Base-by-base conservation (phyloP, 2,797 vertebrate species). In the Chelon labrosus region DNA sequence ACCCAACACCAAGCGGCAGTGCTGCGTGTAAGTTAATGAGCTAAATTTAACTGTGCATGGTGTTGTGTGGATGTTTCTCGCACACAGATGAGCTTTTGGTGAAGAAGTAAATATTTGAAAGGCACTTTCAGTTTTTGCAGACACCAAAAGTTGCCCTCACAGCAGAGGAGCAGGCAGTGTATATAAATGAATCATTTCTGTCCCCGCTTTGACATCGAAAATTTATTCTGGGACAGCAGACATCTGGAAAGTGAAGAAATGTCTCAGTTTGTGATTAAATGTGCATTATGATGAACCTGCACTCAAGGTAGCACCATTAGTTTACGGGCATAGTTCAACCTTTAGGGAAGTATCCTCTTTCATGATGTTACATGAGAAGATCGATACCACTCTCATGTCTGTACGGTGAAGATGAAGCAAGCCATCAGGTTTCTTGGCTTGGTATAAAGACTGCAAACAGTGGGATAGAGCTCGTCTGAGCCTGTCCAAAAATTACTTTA, bases 1-100 rank as follows among this genome's bases (percentile, higher is more conserved):
- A n/a, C 96, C 95, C 67, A 98, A 98, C 92, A 97, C 96, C 71
- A 97, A 97, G 88, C 94, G 96, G 9, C 97, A 98, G 87, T 97
- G 97, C 88, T 98, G 97, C 88, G 94, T 97, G 97, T 98, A 92
- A 96, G 97, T 95, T 20, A 31, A 50, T 12, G 3, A 12, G 12
- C 22, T 25, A 7, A 10, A 37, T 61, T 72, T 46, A 38, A n/a
- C 25, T 61, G 2, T 5, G 3, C 13, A 22, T 17, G 58, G 0
- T 54, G 20, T 55, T 49, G 7, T 4, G 10, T 31, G 6, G 11
- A 25, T 7, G 13, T 68, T 52, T 44, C 37, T 52, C 55, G 39
- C 16, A 58, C 44, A 63, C 39, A 0, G 27, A 20, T 42, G 11
- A 54, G 7, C 3, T 35, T 31, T 52, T 52, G 17, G 65, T 39